Conservation (phyloP, 2,888 invertebrate species). For the Lacanobia oleracea region DNA sequence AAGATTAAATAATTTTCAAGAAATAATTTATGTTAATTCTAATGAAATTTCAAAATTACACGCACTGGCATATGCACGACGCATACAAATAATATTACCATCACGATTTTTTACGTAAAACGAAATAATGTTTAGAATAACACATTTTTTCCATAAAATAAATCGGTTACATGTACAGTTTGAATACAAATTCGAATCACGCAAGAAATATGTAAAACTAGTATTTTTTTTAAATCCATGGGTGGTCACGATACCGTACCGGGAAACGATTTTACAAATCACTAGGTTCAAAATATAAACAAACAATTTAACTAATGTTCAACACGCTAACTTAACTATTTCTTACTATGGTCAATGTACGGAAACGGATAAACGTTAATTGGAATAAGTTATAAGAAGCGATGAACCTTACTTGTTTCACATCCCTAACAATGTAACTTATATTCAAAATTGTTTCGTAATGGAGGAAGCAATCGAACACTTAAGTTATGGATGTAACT, state of each 20-base stretch:
- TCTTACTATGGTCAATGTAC: constrained; percentile 55
- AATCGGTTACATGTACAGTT: constrained; percentile 27
- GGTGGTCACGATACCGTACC: constrained; percentile 64
- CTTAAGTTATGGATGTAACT: neutral
- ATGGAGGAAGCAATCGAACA: constrained; percentile 9
- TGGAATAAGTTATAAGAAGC: constrained; percentile 45
- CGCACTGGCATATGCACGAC: neutral
- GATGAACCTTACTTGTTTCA: constrained; percentile 38
- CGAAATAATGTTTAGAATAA: constrained; percentile 20
- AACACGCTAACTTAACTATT: constrained; percentile 59
- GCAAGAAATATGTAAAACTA: constrained; percentile 48
- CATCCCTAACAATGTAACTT: constrained; percentile 13
- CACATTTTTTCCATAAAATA: constrained; percentile 29
- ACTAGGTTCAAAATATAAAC: constrained; percentile 63
- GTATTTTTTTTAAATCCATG: constrained; percentile 60
- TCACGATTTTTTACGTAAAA: constrained; percentile 14
- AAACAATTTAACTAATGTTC: constrained; percentile 61
- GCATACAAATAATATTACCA: constrained; percentile 41
- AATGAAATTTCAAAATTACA: neutral
- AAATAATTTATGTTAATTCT: neutral
- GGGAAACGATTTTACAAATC: constrained; percentile 68
- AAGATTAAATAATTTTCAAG: neutral
- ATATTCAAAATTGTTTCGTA: constrained; percentile 10
- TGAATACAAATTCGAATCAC: constrained; percentile 60
- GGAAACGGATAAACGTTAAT: constrained; percentile 54